phyloP scores from a whole-genome alignment of 2,888 invertebrate species.

The Ditula angustiorana region DNA sequence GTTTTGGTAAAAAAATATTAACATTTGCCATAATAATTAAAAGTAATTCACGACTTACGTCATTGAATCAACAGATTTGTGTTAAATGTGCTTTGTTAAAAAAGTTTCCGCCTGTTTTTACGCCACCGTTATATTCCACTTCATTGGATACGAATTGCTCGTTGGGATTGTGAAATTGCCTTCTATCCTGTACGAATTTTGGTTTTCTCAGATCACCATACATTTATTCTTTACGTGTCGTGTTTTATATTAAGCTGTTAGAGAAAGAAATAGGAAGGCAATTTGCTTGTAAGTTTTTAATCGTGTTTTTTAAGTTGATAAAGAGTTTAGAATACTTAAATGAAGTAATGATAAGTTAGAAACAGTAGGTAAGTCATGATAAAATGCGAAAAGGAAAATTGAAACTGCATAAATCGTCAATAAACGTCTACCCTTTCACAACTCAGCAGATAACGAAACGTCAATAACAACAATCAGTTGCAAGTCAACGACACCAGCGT shows the following conservation, averaged over 20 bases:
- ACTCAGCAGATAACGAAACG: slow-evolving; percentile 40
- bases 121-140: slow-evolving; percentile 21
- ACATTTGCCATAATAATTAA: slow-evolving; percentile 13
- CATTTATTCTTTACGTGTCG: not conserved
- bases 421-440: slow-evolving; percentile 22
- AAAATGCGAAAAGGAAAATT: not conserved
- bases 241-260: not conserved
- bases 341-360: not conserved
- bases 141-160: slow-evolving; percentile 24
- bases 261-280: not conserved
- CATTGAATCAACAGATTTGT: slow-evolving; percentile 18
- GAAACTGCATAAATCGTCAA: slow-evolving; percentile 1
- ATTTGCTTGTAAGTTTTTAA: not conserved
- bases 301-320: no score
- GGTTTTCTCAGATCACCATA: not conserved
- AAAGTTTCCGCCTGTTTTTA: slow-evolving; percentile 31
- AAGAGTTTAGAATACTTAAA: no score
- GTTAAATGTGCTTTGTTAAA: slow-evolving; percentile 21
- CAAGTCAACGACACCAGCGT: slow-evolving; percentile 79
- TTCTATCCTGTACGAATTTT: slow-evolving; percentile 1
- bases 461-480: slow-evolving; percentile 71
- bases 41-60: slow-evolving; percentile 17
- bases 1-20: slow-evolving; percentile 25
- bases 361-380: not conserved
- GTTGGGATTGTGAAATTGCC: slow-evolving; percentile 13